phyloP scores from a whole-genome alignment of 2,888 invertebrate genomes.

The Silvanus unidentatus region DNA sequence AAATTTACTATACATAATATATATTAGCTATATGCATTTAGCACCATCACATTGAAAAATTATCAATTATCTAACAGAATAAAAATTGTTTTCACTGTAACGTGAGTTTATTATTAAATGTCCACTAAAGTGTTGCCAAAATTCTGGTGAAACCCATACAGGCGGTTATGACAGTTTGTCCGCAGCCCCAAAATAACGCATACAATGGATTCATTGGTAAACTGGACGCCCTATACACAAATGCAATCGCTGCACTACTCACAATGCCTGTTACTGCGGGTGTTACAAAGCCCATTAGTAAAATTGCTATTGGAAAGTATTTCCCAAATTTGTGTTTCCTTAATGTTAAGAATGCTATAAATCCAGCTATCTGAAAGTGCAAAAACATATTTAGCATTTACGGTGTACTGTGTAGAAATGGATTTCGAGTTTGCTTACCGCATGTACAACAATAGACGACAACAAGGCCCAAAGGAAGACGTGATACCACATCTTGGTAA shows the following conservation, averaged over 20 bases:
- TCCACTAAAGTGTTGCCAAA: constrained; percentile 61
- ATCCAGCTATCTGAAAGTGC: constrained; percentile 69
- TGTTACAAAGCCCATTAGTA: constrained; percentile 84
- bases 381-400: too few species aligned
- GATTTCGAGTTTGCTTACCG: constrained; percentile 39
- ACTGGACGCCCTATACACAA: constrained; percentile 86
- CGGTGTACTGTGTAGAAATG: constrained; percentile 1
- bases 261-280: constrained; percentile 84
- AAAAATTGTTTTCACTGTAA: neutral
- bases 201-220: constrained; percentile 86
- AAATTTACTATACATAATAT: constrained; percentile 20
- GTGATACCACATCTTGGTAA: constrained; percentile 95
- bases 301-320: constrained; percentile 82
- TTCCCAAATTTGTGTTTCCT: constrained; percentile 93
- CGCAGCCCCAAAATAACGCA: constrained; percentile 91
- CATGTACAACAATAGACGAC: constrained; percentile 89
- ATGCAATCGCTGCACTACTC: constrained; percentile 88
- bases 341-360: constrained; percentile 85
- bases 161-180: constrained; percentile 83
- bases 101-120: constrained; percentile 23
- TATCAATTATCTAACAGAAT: constrained; percentile 17
- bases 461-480: constrained; percentile 94
- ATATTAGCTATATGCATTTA: constrained; percentile 32
- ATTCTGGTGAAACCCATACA: constrained; percentile 90
- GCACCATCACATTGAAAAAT: constrained; percentile 42